Evolutionary conservation across 2,797 vertebrate species (phyloP), one percentile per base, ranked within the genome.

Genomic region (Lagorchestes hirsutus): DNA sequence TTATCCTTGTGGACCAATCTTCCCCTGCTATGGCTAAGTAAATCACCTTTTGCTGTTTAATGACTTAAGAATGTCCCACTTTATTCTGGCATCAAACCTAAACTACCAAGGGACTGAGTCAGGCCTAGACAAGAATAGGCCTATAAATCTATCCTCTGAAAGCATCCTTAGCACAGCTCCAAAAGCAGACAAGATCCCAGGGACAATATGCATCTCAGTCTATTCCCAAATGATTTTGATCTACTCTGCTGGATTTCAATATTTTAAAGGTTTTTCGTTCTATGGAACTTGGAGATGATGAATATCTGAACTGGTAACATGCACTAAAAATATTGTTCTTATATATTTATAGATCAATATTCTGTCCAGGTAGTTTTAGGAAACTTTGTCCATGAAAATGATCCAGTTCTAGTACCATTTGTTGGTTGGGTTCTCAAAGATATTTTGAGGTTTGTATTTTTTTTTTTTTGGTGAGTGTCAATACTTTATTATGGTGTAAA

Each of bases 401-500:
- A 10, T 87, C 40, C 40, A 27, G 10, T 87, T 27, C 40, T 50
- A 5, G 74, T 50, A 87, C 8, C 74, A 50, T 87, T 87, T 50
- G 50, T 87, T 87, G 40, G 40, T 87, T 50, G 74, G 22, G 22
- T 50, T 87, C 22, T 87, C 40, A 87, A 87, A 87, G 74, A 50
- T 87, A 87, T 46, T 87, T 87, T 87, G 24, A 87, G 40, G 9
- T 87, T 40, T 50, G 8, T 87, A 27, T 27, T 87, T 87, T 1
- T 12, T 52, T 50, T 52, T 52, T 52, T 52, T 52, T 56, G 34
- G 34, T 96, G 97, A 96, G 95, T 98, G 98, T 97, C 96, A 98
- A 98, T 98, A 98, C 94, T 98, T 97, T 97, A 94, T 98, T 99
- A 98, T 98, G 97, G 94, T 98, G 98, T 94, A 95, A 98, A 97